These are phyloP conservation scores for Mus caroli DNA, from an alignment of 2,797 vertebrate species.

Conservation along the genomic window DNA sequence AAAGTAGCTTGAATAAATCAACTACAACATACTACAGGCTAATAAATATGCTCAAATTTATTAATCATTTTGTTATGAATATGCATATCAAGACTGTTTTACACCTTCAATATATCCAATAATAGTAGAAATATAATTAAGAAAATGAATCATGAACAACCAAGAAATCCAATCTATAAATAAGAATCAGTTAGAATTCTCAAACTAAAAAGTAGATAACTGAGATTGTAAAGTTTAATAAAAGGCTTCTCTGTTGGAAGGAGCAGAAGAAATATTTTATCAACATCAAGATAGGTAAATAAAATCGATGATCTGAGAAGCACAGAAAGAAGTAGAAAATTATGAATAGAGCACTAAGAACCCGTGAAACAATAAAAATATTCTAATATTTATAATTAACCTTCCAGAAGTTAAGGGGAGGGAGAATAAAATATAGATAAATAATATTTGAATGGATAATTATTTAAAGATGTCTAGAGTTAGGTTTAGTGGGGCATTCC, in stretches of 20 bases:
- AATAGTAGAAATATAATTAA: not conserved
- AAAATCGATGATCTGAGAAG: slow-evolving; percentile 14
- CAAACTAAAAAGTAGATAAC: slow-evolving; percentile 22
- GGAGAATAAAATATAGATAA: not conserved
- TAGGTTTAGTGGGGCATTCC: not conserved
- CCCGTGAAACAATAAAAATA: not conserved
- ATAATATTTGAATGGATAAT: not conserved
- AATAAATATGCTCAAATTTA: not conserved
- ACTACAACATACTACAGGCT: not conserved
- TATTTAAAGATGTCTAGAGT: not conserved
- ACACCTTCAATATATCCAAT: not conserved
- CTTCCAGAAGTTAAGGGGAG: not conserved
- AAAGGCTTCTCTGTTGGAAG: not conserved
- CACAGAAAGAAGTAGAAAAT: slow-evolving; percentile 16
- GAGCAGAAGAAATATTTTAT: not conserved
- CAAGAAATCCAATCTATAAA: not conserved
- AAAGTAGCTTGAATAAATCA: slow-evolving; percentile 12
- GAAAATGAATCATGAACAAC: not conserved
- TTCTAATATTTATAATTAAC: not conserved
- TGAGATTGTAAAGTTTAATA: not conserved
- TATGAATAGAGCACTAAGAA: not conserved
- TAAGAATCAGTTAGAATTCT: not conserved
- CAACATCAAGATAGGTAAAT: not conserved
- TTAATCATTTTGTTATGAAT: not conserved
- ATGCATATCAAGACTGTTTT: not conserved